These are phyloP conservation scores for Limnephilus lunatus DNA, from an alignment of 2,888 invertebrate species.

Conservation along the genomic window DNA sequence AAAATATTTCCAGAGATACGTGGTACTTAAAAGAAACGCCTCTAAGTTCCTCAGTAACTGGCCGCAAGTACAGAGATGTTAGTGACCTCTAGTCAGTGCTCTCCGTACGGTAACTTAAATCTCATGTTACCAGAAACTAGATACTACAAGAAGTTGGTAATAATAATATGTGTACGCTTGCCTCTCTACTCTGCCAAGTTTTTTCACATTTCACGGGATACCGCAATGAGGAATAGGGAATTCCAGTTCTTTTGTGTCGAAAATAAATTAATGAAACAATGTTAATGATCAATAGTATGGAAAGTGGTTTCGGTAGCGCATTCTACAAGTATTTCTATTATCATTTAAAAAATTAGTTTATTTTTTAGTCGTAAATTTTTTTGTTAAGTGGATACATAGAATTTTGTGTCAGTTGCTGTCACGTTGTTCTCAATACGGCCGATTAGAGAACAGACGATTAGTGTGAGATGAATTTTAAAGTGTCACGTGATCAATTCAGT, in stretches of 20 bases:
- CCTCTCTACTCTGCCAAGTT: not conserved
- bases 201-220: not conserved
- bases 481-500: too few relatives aligned
- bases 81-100: conserved; percentile 1
- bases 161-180: not conserved
- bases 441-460: too few relatives aligned
- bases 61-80: conserved; percentile 7
- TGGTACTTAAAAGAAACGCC: not conserved
- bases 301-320: too few relatives aligned
- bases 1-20: not conserved
- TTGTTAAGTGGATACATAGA: too few relatives aligned
- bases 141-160: not conserved
- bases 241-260: not conserved
- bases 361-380: too few relatives aligned
- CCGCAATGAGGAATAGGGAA: not conserved
- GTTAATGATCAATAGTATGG: not conserved
- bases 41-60: not conserved
- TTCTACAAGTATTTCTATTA: too few relatives aligned
- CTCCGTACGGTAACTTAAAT: conserved; percentile 13
- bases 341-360: too few relatives aligned
- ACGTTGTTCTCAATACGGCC: too few relatives aligned
- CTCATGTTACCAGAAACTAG: conserved; percentile 17
- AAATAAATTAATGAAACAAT: not conserved
- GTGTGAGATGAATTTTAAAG: too few relatives aligned
- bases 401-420: too few relatives aligned